A percentile compares a stretch with the other conserved stretches of the same genome.
Evolutionary conservation across 2,113 vertebrate genomes (phyloP).

Genomic region (Puntigrus tetrazona): DNA sequence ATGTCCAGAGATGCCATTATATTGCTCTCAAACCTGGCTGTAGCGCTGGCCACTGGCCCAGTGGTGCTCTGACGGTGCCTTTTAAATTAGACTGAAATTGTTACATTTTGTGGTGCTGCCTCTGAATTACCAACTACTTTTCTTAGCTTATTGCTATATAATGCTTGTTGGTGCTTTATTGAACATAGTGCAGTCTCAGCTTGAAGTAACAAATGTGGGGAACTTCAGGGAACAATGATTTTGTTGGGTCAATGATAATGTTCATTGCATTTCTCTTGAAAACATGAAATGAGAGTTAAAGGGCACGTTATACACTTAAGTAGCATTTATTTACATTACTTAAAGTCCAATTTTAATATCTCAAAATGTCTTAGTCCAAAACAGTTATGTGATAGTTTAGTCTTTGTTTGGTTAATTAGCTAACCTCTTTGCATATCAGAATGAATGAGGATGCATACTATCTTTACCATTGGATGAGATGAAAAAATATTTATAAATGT

Average conservation of each 20-base stretch:
- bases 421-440: background rate
- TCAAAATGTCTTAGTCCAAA: background rate
- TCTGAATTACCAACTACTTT: constrained; percentile 23
- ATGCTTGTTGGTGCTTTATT: constrained; percentile 13
- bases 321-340: background rate
- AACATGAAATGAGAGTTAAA: constrained; percentile 26
- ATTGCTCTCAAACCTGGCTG: constrained; percentile 63
- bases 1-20: constrained; percentile 67
- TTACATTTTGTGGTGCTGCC: constrained; percentile 49
- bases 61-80: constrained; percentile 31
- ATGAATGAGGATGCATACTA: background rate
- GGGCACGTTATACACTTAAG: background rate
- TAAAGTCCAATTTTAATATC: background rate
- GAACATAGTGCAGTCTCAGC: background rate
- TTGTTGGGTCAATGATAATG: constrained; percentile 12
- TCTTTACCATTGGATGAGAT: background rate
- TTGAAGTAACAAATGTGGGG: constrained; percentile 1
- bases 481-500: too few species aligned
- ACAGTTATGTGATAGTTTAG: background rate
- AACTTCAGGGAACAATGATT: constrained; percentile 28
- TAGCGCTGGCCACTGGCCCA: constrained; percentile 33
- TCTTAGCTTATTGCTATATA: constrained; percentile 46
- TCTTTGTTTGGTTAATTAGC: background rate
- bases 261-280: constrained; percentile 44
- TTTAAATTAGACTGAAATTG: constrained; percentile 59